Evolutionary conservation across 2,888 invertebrate species (phyloP), one percentile per base, ranked within the genome.

Genomic region (Zhuqinia jingwanae): DNA sequence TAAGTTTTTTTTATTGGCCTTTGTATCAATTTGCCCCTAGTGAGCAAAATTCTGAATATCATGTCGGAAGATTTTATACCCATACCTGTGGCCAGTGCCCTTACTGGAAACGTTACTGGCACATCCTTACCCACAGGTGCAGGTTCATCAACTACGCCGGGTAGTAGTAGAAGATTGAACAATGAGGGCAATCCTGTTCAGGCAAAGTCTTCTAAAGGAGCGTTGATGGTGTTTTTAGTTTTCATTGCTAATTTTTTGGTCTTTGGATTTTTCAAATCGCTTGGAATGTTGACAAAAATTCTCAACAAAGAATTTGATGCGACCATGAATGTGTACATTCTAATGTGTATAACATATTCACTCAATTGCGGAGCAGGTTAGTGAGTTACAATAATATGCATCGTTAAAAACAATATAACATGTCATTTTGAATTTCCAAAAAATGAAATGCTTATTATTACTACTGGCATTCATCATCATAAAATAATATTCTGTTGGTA

Each of bases 351-450:
- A 11, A 88, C 82, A 3, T 85, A 85, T 30, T 85, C 82, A 17
- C 83, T 87, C 22, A 88, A 88, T 36, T 87, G 87, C 63, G 75
- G 75, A 8, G 87, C 87, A 83, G 88, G 88, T 88, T n/a, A n/a
- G n/a, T n/a, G n/a, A 76, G n/a, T 17, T 25, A 20, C 8, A 25
- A 25, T 11, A 17, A 60, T 22, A 27, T 1, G 3, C 27, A 25
- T 36, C n/a, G n/a, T n/a, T n/a, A n/a, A n/a, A n/a, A n/a, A n/a
- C n/a, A n/a, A n/a, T n/a, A n/a, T n/a, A n/a, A n/a, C n/a, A n/a
- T n/a, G n/a, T n/a, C 47, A 47, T 47, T 47, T 47, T n/a, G n/a
- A 50, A 50, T 2, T 50, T 50, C 50, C 53, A 53, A 53, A 20
- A 56, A 11, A 11, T 56, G 20, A n/a, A 5, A 11, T 56, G 20